These are phyloP conservation scores for Suillia variegata DNA, from an alignment of 2,888 invertebrate genomes.

Conservation along the genomic window DNA sequence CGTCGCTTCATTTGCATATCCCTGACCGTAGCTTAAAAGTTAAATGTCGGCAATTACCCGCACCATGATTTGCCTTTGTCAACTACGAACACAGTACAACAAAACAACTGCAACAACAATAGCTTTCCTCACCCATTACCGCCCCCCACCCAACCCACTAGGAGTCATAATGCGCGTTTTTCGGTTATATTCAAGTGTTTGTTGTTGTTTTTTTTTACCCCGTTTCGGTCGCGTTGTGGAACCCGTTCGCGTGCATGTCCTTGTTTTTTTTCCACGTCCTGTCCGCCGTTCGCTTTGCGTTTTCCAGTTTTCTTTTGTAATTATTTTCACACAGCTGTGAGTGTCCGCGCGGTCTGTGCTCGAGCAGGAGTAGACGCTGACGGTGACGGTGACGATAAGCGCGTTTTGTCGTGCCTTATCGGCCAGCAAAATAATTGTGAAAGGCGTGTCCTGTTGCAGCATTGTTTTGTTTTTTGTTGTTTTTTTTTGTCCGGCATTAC, in stretches of 20 bases:
- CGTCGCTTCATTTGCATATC: slow-evolving; percentile 13
- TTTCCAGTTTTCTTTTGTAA: slow-evolving; percentile 5
- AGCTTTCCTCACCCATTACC: neutral
- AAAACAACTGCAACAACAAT: neutral
- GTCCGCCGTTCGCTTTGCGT: neutral
- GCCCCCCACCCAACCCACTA: neutral
- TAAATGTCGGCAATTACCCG: slow-evolving; percentile 38
- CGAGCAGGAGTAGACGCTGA: too few species aligned
- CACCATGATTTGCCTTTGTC: slow-evolving; percentile 21
- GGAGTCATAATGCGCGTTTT: too few species aligned
- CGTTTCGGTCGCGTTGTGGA: neutral
- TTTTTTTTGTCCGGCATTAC: too few species aligned
- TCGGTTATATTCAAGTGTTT: neutral
- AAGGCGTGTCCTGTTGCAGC: slow-evolving; percentile 39
- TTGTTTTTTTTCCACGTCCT: slow-evolving; percentile 9
- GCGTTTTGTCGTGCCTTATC: slow-evolving; percentile 31
- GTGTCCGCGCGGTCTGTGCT: too few species aligned
- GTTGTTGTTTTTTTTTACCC: neutral
- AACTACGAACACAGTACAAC: neutral
- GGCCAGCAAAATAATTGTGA: slow-evolving; percentile 43
- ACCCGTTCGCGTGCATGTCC: slow-evolving; percentile 19
- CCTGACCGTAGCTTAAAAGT: slow-evolving; percentile 29
- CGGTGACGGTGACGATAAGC: slow-evolving; percentile 12
- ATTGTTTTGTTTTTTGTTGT: neutral
- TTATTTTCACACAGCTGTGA: too few species aligned